These are phyloP conservation scores for Heliconius ismenius DNA, from an alignment of 2,888 invertebrate species.

Conservation along the genomic window DNA sequence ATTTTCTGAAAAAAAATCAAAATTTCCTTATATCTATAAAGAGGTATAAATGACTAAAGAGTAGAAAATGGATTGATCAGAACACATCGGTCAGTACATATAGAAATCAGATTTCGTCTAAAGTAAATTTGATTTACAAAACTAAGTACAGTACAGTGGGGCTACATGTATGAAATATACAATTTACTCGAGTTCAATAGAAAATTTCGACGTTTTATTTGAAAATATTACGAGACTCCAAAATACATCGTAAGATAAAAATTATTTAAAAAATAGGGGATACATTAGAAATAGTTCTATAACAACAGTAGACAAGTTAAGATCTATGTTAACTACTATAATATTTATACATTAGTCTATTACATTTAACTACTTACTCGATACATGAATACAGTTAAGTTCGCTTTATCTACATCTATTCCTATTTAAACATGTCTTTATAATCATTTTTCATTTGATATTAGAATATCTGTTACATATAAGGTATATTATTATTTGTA, in stretches of 20 bases:
- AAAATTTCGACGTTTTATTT: conserved; percentile 66
- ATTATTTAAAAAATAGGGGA: conserved; percentile 58
- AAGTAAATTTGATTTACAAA: conserved; percentile 22
- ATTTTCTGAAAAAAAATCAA: conserved; percentile 38
- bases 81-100: conserved; percentile 44
- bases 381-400: conserved; percentile 69
- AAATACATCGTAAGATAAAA: conserved; percentile 60
- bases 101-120: conserved; percentile 28
- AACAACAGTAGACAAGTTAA: conserved; percentile 61
- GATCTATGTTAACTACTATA: conserved; percentile 64
- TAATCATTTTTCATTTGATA: conserved; percentile 31
- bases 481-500: conserved; percentile 29
- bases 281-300: conserved; percentile 55
- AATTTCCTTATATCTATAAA: conserved; percentile 50
- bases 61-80: conserved; percentile 46
- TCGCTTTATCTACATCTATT: conserved; percentile 67
- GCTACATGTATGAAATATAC: conserved; percentile 40
- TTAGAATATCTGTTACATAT: conserved; percentile 23
- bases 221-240: conserved; percentile 57
- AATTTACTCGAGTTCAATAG: conserved; percentile 46
- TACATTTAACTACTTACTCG: conserved; percentile 71
- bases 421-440: conserved; percentile 45
- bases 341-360: conserved; percentile 58
- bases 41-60: conserved; percentile 46
- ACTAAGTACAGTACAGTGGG: conserved; percentile 24